A percentile compares a stretch with the other conserved stretches of the same genome.
Conservation (phyloP, 2,113 vertebrate genomes). For the Indicator indicator region DNA sequence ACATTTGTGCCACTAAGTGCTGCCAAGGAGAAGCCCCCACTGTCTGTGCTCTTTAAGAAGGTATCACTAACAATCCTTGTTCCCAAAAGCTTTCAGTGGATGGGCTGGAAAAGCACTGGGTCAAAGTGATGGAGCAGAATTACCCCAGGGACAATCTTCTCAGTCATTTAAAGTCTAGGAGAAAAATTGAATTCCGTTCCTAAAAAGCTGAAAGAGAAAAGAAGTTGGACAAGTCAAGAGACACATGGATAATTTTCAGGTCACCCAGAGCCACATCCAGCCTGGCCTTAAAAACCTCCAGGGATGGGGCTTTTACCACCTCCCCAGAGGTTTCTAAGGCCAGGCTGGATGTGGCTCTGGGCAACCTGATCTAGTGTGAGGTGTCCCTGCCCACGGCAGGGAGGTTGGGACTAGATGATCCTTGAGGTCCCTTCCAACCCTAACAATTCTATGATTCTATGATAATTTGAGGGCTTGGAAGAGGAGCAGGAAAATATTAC, state of each 20-base stretch:
- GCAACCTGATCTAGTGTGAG: no score
- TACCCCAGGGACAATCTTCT: not conserved
- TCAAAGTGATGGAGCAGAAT: not conserved
- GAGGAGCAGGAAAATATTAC: not conserved
- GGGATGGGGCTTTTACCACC: no score
- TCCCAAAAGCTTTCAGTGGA: not conserved
- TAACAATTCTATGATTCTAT: no score
- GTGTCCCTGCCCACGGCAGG: no score
- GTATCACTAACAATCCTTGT: not conserved
- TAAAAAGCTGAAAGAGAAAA: not conserved
- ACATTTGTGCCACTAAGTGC: not conserved
- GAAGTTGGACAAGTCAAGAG: slow-evolving; percentile 1
- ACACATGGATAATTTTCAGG: not conserved
- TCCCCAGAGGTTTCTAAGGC: no score
- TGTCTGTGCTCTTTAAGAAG: fast-evolving
- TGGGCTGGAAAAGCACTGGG: not conserved
- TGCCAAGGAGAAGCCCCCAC: not conserved
- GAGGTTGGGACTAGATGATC: no score
- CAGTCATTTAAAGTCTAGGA: not conserved
- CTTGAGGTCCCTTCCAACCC: no score
- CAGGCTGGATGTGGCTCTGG: no score
- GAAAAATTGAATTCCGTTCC: not conserved
- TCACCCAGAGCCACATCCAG: no score
- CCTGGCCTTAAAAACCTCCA: no score
- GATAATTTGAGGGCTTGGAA: not conserved